phyloP scores from a whole-genome alignment of 2,888 invertebrate genomes.

The Lithophane semibrunnea region DNA sequence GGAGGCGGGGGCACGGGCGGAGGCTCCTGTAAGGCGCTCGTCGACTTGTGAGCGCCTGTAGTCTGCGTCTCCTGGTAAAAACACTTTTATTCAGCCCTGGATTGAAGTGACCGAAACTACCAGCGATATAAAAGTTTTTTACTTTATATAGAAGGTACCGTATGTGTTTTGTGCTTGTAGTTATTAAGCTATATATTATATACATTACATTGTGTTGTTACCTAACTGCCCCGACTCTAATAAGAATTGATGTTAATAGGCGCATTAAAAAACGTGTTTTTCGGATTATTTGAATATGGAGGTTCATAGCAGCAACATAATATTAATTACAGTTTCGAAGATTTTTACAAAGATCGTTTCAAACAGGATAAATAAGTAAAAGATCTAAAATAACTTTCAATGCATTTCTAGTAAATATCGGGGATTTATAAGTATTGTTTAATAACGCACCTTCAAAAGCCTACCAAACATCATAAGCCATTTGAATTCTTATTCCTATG shows the following conservation, averaged over 20 bases:
- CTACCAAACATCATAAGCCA: not conserved
- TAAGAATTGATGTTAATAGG: conserved; percentile 18
- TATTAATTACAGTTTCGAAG: conserved; percentile 14
- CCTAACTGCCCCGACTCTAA: conserved; percentile 6
- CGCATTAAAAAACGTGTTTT: conserved; percentile 28
- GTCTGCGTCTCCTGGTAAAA: conserved; percentile 62
- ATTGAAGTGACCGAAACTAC: not conserved
- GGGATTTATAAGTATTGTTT: conserved; percentile 3
- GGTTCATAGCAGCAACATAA: not conserved
- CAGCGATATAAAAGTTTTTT: not conserved
- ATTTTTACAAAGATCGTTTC: not conserved
- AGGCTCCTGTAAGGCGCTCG: conserved; percentile 81
- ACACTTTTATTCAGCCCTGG: not conserved
- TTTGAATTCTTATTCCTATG: conserved; percentile 2
- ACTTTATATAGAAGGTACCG: conserved; percentile 4
- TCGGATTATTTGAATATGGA: not conserved
- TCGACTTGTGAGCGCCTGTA: conserved; percentile 81
- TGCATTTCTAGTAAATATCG: not conserved
- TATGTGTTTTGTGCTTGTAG: not conserved
- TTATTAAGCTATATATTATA: conserved; percentile 27
- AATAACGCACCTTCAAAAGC: not conserved
- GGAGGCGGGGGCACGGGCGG: conserved; percentile 87
- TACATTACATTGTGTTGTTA: conserved; percentile 22
- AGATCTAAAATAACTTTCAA: not conserved
- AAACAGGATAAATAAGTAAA: not conserved